phyloP scores from a whole-genome alignment of 2,888 invertebrate species.

The Chaetogeoica ovagalla region DNA sequence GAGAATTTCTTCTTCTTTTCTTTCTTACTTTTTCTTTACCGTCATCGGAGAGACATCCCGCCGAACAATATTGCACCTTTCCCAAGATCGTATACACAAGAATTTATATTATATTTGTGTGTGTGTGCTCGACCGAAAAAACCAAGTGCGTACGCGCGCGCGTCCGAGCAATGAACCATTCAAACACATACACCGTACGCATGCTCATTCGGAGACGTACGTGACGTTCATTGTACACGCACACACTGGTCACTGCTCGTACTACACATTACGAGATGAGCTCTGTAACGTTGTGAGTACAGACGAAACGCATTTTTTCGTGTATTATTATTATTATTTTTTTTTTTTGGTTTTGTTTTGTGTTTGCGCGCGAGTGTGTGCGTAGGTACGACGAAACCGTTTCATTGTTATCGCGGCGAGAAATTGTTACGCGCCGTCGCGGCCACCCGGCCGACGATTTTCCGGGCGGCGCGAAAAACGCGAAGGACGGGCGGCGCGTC shows the following conservation, averaged over 20 bases:
- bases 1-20: too few relatives aligned
- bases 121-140: conserved; percentile 15
- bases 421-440: background rate
- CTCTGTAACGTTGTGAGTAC: too few relatives aligned
- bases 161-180: conserved; percentile 46
- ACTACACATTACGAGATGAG: too few relatives aligned
- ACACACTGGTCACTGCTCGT: background rate
- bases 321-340: too few relatives aligned
- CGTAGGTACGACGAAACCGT: background rate
- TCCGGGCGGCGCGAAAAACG: conserved; percentile 12
- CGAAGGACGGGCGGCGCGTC: background rate
- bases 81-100: background rate
- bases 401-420: conserved; percentile 23
- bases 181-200: background rate
- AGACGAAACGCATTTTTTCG: conserved; percentile 29
- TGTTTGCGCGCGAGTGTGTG: background rate
- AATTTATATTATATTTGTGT: background rate
- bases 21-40: too few relatives aligned
- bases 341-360: background rate
- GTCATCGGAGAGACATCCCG: too few relatives aligned
- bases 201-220: conserved; percentile 7
- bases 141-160: background rate
- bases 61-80: background rate
- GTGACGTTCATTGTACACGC: conserved; percentile 39
- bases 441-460: background rate